Evolutionary conservation across 2,113 vertebrate species (phyloP).

Genomic region (Plestiodon gilberti): DNA sequence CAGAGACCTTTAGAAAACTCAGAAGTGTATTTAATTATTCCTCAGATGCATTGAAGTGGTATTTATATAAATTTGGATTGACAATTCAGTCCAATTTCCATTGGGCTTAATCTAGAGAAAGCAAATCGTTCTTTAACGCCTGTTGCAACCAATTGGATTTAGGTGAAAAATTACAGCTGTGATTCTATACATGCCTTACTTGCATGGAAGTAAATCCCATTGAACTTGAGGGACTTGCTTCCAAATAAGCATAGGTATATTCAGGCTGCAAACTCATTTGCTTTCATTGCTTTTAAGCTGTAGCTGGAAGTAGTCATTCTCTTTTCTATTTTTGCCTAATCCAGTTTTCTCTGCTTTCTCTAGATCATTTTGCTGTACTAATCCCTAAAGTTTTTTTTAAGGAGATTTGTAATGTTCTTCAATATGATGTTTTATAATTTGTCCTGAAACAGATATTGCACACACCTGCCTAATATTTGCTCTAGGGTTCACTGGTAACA

Average conservation of each 20-base stretch:
- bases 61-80: neutral
- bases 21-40: neutral
- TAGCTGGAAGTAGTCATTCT: neutral
- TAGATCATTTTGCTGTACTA: neutral
- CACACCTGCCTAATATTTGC: neutral
- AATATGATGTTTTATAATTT: neutral
- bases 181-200: neutral
- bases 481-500: neutral
- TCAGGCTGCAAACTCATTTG: neutral
- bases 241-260: too few species aligned
- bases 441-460: neutral
- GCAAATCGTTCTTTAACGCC: neutral
- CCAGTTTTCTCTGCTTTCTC: neutral
- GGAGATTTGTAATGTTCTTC: neutral
- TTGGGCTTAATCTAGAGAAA: neutral
- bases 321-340: neutral
- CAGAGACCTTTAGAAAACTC: neutral
- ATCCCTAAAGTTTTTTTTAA: neutral
- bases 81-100: neutral
- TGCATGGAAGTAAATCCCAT: neutral
- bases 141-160: neutral
- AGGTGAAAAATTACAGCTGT: neutral
- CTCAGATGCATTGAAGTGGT: too few species aligned
- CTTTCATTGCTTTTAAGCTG: neutral
- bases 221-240: neutral